Percentiles rank a stretch among this genome's conserved stretches.
phyloP scores from a whole-genome alignment of 2,888 invertebrate genomes.

The Desoria tigrina region DNA sequence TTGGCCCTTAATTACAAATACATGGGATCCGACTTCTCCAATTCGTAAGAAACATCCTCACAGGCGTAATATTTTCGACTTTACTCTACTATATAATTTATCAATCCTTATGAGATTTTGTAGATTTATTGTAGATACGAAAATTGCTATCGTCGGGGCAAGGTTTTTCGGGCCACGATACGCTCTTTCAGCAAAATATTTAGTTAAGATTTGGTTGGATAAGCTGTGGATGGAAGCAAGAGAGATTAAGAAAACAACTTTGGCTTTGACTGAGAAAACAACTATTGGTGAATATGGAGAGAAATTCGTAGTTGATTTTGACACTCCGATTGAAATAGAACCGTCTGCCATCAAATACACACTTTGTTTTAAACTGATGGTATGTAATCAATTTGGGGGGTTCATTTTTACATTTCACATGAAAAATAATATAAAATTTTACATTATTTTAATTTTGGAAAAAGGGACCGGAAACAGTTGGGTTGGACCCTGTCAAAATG shows the following conservation, averaged over 20 bases:
- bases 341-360: background rate
- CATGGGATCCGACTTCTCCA: background rate
- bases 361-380: background rate
- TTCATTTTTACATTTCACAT: no score
- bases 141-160: background rate
- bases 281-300: no score
- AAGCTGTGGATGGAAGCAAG: background rate
- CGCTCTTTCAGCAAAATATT: background rate
- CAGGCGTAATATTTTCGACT: background rate
- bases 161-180: background rate
- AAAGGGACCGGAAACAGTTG: background rate
- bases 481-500: background rate
- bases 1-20: no score
- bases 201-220: background rate
- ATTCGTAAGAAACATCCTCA: background rate
- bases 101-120: background rate
- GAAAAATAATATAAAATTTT: no score
- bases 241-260: background rate
- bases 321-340: background rate
- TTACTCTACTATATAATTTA: background rate
- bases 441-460: no score
- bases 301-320: background rate
- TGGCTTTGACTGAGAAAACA: background rate
- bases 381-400: background rate
- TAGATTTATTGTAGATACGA: background rate